A percentile compares a stretch with the other conserved stretches of the same genome.
These are phyloP conservation scores for Zeuzera pyrina DNA, from an alignment of 2,888 invertebrate genomes.

Conservation along the genomic window DNA sequence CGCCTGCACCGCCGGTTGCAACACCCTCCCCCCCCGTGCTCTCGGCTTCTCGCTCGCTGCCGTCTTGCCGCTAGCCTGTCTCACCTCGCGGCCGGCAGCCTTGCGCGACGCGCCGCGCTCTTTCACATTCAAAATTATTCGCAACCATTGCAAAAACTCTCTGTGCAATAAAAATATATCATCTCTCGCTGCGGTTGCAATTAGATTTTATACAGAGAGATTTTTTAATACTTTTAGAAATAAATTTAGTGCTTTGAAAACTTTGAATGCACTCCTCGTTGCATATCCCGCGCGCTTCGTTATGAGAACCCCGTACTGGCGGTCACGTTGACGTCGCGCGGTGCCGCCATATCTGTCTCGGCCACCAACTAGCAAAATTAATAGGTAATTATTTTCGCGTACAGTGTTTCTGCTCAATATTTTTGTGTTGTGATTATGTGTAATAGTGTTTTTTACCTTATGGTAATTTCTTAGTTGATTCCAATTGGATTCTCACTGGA, in stretches of 20 bases:
- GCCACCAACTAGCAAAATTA: conserved; percentile 75
- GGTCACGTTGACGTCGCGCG: conserved; percentile 79
- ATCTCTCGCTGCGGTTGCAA: conserved; percentile 52
- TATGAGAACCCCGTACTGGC: conserved; percentile 83
- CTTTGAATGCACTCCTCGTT: conserved; percentile 76
- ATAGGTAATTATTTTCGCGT: conserved; percentile 73
- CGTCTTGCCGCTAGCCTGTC: conserved; percentile 72
- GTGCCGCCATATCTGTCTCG: conserved; percentile 80
- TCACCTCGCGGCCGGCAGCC: conserved; percentile 74
- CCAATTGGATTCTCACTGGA: conserved; percentile 66
- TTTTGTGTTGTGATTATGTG: conserved; percentile 52
- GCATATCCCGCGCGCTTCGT: conserved; percentile 84
- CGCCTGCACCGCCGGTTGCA: conserved; percentile 72
- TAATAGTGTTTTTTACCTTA: conserved; percentile 46
- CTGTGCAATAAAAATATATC: conserved; percentile 67
- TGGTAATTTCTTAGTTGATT: conserved; percentile 41
- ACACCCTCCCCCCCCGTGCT: conserved; percentile 72
- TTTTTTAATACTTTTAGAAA: conserved; percentile 40
- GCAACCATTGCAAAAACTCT: conserved; percentile 71
- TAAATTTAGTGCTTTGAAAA: conserved; percentile 60
- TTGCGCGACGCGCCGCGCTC: conserved; percentile 73
- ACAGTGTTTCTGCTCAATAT: conserved; percentile 53
- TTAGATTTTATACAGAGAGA: conserved; percentile 55
- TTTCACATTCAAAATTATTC: conserved; percentile 73
- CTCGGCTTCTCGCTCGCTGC: conserved; percentile 69